Evolutionary conservation across 1,140 invertebrate species (phyloP), one percentile per base, ranked within the genome.

Genomic region (Colletes latitarsis): DNA sequence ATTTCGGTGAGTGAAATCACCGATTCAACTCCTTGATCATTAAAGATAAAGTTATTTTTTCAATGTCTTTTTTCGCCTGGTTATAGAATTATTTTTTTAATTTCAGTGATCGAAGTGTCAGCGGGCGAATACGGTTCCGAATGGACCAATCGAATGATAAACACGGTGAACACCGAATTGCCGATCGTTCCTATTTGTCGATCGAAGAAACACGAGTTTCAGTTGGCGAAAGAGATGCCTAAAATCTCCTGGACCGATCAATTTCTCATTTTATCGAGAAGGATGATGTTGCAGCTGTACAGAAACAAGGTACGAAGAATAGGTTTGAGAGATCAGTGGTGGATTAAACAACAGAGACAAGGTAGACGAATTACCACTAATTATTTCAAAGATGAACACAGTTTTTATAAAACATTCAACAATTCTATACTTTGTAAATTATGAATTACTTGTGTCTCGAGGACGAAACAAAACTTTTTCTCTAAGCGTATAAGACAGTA

Each of bases 91-190:
- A 30, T 30, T 2, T 30, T 30, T 30, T 30, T 30, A 30, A 14
- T 94, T 94, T 21, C 85, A 97, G 96, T 97, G 58, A 96, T 97
- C 75, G 97, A 97, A 93, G 95, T 97, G 12, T 95, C 96, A 0
- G 95, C 95, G 77, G 95, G 95, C 0, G 96, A 97, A 90, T 97
- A 97, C 88, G 96, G 96, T 0, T 78, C 89, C 19, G 92, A 94
- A 39, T 94, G 94, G 80, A 90, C 95, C 1, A 95, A 96, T 15
- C 94, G 88, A 81, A 96, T 97, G 95, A 94, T 96, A 3, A 88
- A 93, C 3, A 93, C 94, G 2, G 93, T 96, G 0, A 94, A 96
- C 60, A 63, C 10, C 14, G 90, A 96, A 95, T 91, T 95, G 95
- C 41, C 94, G 92, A 87, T 94, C 91, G 63, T 92, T 92, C 66